phyloP scores from a whole-genome alignment of 2,888 invertebrate species.

The Melipona bicolor region DNA sequence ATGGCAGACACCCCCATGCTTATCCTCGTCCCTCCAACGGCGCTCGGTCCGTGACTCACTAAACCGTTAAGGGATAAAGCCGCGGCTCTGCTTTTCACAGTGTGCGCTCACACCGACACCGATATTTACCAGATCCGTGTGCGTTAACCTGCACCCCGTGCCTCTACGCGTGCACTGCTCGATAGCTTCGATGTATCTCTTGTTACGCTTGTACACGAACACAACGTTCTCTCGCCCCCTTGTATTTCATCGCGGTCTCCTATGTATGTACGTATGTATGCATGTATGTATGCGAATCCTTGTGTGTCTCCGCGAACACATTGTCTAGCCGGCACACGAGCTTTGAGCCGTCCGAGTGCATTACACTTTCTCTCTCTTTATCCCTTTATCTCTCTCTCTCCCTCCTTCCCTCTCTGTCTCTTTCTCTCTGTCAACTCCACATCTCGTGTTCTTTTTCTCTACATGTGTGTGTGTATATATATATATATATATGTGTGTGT shows the following conservation, averaged over 20 bases:
- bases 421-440: neutral
- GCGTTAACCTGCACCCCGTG: constrained; percentile 22
- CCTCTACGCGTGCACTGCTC: constrained; percentile 18
- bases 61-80: constrained; percentile 83
- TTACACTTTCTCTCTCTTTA: constrained; percentile 32
- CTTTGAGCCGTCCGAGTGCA: constrained; percentile 32
- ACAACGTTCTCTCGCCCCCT: constrained; percentile 25
- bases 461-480: no score
- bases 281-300: neutral
- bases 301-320: neutral
- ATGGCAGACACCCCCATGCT: constrained; percentile 82
- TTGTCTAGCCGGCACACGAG: neutral
- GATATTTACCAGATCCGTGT: constrained; percentile 21
- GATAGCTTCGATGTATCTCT: constrained; percentile 53
- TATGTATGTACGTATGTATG: no score
- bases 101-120: constrained; percentile 52
- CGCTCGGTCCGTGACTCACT: constrained; percentile 81
- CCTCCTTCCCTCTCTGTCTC: neutral
- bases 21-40: constrained; percentile 73
- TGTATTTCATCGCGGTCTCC: constrained; percentile 47
- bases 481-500: neutral
- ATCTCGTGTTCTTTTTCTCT: neutral
- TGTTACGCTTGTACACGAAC: constrained; percentile 41
- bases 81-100: constrained; percentile 74
- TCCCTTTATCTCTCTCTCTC: neutral